These are phyloP conservation scores for Pteropus alecto DNA, from an alignment of 2,113 vertebrate genomes.

Conservation along the genomic window DNA sequence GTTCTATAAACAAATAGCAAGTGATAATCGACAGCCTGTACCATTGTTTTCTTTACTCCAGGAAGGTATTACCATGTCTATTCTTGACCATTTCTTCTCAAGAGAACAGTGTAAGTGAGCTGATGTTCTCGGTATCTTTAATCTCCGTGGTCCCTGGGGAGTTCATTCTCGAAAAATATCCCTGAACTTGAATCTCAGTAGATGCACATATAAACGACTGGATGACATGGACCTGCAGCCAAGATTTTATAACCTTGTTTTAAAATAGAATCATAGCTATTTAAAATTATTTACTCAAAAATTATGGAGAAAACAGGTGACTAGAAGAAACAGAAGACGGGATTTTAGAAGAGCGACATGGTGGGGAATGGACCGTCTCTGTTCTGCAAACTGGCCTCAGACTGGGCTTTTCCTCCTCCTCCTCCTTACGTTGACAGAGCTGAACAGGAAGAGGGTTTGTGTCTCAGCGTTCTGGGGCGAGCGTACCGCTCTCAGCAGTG, in stretches of 20 bases:
- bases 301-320: not conserved
- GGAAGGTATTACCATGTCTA: accelerated
- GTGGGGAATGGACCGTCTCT: accelerated
- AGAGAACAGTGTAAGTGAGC: not conserved
- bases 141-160: not conserved
- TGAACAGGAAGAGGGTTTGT: not conserved
- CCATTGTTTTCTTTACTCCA: no score
- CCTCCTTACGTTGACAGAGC: not conserved
- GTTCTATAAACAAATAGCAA: not conserved
- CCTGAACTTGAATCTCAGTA: not conserved
- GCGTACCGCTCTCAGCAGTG: not conserved
- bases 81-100: not conserved
- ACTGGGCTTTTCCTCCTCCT: not conserved
- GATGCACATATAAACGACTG: not conserved
- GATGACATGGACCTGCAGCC: not conserved
- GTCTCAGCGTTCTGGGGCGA: no score
- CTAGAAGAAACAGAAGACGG: accelerated
- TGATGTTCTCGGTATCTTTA: not conserved
- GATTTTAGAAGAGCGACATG: accelerated
- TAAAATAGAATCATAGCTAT: not conserved
- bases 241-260: not conserved
- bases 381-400: not conserved
- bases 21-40: not conserved
- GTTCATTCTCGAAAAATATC: not conserved
- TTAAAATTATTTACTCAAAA: not conserved